phyloP scores from a whole-genome alignment of 2,797 vertebrate species.

The Eremophila alpestris region DNA sequence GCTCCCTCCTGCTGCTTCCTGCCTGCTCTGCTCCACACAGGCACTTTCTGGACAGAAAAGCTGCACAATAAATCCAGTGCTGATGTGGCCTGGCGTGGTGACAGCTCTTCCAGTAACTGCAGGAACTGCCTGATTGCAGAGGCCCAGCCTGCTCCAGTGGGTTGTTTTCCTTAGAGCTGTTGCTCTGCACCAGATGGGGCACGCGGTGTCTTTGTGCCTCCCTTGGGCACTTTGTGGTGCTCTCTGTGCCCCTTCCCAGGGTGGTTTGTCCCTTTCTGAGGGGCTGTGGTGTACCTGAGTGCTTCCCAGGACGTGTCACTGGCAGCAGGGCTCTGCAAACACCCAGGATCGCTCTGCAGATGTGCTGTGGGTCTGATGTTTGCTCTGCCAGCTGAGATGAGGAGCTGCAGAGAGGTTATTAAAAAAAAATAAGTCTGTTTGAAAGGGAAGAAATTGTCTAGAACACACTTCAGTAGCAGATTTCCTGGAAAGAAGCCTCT shows the following conservation, averaged over 20 bases:
- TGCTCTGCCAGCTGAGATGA: constrained; percentile 32
- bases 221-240: not conserved
- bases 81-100: constrained; percentile 51
- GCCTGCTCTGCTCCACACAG: not conserved
- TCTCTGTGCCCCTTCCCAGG: not conserved
- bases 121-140: not conserved
- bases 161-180: not conserved
- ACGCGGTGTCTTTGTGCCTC: not conserved
- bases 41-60: constrained; percentile 11
- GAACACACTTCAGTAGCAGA: not conserved
- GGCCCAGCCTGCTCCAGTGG: not conserved
- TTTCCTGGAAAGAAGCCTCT: constrained; percentile 39
- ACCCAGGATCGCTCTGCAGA: not conserved
- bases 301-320: not conserved
- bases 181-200: not conserved
- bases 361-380: not conserved
- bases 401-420: constrained; percentile 1
- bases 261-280: not conserved
- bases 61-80: not conserved
- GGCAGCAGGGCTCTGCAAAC: not conserved
- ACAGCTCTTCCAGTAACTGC: constrained; percentile 53
- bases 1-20: not conserved
- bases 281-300: not conserved
- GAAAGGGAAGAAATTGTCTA: constrained; percentile 11
- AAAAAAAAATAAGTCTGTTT: not conserved